Conservation (phyloP, 2,888 invertebrate species). For the Drosophila yooni region DNA sequence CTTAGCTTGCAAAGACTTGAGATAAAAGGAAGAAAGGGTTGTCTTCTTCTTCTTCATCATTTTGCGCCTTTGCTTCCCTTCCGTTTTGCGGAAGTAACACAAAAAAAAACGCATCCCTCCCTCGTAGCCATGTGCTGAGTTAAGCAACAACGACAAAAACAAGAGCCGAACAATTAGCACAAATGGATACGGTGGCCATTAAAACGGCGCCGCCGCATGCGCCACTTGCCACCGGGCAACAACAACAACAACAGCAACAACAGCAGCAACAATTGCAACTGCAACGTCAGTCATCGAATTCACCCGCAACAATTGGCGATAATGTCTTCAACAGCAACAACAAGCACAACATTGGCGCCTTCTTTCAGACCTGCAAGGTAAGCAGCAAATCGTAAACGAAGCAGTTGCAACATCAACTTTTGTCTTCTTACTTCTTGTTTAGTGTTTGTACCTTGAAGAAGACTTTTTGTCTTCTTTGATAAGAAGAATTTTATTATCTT, state of each 20-base stretch:
- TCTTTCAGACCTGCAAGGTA: conserved; percentile 86
- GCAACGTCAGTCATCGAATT: conserved; percentile 50
- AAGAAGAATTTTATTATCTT: not conserved
- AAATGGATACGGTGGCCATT: conserved; percentile 83
- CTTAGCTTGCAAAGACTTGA: conserved; percentile 11
- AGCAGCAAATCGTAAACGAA: conserved; percentile 44
- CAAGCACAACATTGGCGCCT: conserved; percentile 81
- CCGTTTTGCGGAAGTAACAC: conserved; percentile 49
- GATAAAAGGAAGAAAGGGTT: conserved; percentile 42
- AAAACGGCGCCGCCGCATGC: conserved; percentile 83
- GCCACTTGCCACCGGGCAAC: conserved; percentile 72
- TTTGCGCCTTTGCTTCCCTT: conserved; percentile 3
- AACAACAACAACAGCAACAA: conserved; percentile 55
- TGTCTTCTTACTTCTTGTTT: not conserved
- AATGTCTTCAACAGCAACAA: conserved; percentile 39
- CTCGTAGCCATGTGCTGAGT: conserved; percentile 46
- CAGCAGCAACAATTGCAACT: conserved; percentile 54
- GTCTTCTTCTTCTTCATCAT: conserved; percentile 11
- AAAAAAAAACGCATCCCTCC: not conserved
- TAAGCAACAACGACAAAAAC: conserved; percentile 4
- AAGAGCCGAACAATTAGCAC: conserved; percentile 23
- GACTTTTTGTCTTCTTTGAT: not conserved
- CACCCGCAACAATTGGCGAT: conserved; percentile 49
- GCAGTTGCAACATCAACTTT: not conserved
- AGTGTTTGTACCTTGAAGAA: not conserved